Evolutionary conservation across 2,888 invertebrate species (phyloP).

Genomic region (Harmothoe impar): DNA sequence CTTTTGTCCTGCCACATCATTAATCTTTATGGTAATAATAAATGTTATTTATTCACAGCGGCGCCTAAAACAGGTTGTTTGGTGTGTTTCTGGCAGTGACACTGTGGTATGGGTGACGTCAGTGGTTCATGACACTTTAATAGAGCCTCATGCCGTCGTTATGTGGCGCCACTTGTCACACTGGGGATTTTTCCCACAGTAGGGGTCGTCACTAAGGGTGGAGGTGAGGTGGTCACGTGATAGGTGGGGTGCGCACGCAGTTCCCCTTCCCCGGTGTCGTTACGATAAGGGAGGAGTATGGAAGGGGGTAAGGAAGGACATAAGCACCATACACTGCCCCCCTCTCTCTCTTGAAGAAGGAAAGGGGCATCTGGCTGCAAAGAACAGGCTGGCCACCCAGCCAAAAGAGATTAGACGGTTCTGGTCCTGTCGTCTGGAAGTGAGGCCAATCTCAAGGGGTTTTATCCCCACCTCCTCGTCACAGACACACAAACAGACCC

Average conservation of each 20-base stretch:
- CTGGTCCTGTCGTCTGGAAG: constrained; percentile 22
- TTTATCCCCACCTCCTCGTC: background rate
- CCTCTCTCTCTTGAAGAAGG: background rate
- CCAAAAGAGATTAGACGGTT: constrained; percentile 1
- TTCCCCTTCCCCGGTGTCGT: background rate
- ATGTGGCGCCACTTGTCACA: background rate
- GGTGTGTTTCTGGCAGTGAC: background rate
- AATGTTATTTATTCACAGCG: background rate
- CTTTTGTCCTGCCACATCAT: background rate
- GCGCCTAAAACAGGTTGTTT: background rate
- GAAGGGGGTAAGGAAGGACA: background rate
- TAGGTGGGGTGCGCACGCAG: background rate
- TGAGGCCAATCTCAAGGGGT: constrained; percentile 2
- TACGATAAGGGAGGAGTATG: background rate
- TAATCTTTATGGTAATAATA: constrained; percentile 14
- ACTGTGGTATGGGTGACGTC: too few relatives aligned
- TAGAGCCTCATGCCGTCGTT: background rate
- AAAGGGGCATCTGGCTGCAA: background rate
- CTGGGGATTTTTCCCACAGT: constrained; percentile 18
- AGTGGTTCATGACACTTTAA: too few relatives aligned
- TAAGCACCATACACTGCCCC: background rate
- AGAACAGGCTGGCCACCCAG: constrained; percentile 27
- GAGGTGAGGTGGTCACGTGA: constrained; percentile 5
- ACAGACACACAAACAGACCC: background rate
- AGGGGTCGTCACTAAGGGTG: background rate